A percentile compares a stretch with the other conserved stretches of the same genome.
Evolutionary conservation across 2,797 vertebrate species (phyloP).

Genomic region (Trachurus trachurus): DNA sequence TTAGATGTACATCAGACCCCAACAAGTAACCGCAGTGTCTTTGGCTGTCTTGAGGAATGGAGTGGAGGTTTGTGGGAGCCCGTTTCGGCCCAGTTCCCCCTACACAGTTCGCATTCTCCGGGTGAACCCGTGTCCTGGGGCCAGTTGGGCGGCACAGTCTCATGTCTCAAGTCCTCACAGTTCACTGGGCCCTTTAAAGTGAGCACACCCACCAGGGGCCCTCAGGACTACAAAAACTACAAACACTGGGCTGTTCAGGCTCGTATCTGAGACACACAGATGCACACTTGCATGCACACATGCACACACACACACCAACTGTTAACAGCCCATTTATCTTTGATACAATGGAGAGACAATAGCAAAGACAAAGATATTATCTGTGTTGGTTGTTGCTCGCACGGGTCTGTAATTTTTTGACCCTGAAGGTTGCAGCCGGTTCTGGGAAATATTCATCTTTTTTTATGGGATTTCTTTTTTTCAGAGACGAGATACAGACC

Average conservation of each 20-base stretch:
- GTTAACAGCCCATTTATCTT: conserved; percentile 72
- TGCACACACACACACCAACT: conserved; percentile 64
- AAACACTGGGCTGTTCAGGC: conserved; percentile 79
- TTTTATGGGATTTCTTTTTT: conserved; percentile 30
- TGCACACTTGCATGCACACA: conserved; percentile 70
- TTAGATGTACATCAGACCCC: conserved; percentile 48
- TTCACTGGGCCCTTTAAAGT: conserved; percentile 89
- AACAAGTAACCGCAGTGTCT: conserved; percentile 27
- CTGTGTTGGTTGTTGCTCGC: conserved; percentile 41
- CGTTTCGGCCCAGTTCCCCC: conserved; percentile 79
- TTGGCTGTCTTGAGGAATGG: conserved; percentile 62
- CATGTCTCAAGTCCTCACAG: conserved; percentile 88
- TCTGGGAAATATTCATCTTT: conserved; percentile 70
- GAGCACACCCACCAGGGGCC: conserved; percentile 80
- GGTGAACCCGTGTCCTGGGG: conserved; percentile 83
- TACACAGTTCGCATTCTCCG: conserved; percentile 79
- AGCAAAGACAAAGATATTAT: conserved; percentile 67
- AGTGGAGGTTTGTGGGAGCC: conserved; percentile 75
- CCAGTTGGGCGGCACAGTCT: conserved; percentile 83
- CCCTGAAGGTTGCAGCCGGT: conserved; percentile 60
- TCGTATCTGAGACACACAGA: conserved; percentile 74
- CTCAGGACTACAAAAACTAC: conserved; percentile 80
- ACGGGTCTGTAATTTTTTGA: conserved; percentile 44
- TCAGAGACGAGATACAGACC: conserved; percentile 59
- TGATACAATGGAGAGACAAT: conserved; percentile 76